Evolutionary conservation across 2,113 vertebrate genomes (phyloP).

Genomic region (Arvicanthis niloticus): DNA sequence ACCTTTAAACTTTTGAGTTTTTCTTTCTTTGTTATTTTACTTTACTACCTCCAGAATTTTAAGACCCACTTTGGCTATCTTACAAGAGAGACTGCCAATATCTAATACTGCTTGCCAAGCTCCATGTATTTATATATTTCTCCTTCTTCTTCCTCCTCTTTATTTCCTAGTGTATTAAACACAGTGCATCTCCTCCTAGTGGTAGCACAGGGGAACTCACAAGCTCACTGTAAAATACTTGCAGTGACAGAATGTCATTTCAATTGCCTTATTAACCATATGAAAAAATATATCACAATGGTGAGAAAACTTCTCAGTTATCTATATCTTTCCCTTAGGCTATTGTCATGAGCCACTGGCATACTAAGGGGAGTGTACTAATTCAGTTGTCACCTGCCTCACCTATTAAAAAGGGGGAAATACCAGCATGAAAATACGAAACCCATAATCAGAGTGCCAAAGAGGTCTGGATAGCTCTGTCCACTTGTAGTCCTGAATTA

Average conservation of each 20-base stretch:
- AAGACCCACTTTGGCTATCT: neutral
- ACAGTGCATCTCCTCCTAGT: slow-evolving; percentile 87
- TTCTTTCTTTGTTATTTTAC: neutral
- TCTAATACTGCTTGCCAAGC: slow-evolving; percentile 25
- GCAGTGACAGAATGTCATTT: slow-evolving; percentile 98
- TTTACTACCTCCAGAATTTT: slow-evolving; percentile 58
- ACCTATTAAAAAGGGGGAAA: slow-evolving; percentile 91
- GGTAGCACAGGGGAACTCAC: slow-evolving; percentile 84
- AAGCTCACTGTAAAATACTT: slow-evolving; percentile 65
- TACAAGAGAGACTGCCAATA: neutral
- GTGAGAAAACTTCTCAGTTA: slow-evolving; percentile 91
- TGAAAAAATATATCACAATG: slow-evolving; percentile 96
- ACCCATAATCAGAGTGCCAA: slow-evolving; percentile 82
- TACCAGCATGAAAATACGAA: slow-evolving; percentile 84
- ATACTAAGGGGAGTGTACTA: slow-evolving; percentile 93
- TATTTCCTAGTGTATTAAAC: neutral
- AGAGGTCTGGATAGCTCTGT: slow-evolving; percentile 84
- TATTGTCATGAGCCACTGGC: slow-evolving; percentile 98
- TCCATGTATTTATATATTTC: neutral
- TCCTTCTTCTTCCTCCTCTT: neutral
- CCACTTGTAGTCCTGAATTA: slow-evolving; percentile 84
- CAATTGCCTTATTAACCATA: slow-evolving; percentile 96
- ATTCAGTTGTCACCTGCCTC: slow-evolving; percentile 99
- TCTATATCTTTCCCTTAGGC: slow-evolving; percentile 99
- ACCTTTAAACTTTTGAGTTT: neutral